phyloP scores from a whole-genome alignment of 2,113 vertebrate genomes.

The Pampusana beccarii region DNA sequence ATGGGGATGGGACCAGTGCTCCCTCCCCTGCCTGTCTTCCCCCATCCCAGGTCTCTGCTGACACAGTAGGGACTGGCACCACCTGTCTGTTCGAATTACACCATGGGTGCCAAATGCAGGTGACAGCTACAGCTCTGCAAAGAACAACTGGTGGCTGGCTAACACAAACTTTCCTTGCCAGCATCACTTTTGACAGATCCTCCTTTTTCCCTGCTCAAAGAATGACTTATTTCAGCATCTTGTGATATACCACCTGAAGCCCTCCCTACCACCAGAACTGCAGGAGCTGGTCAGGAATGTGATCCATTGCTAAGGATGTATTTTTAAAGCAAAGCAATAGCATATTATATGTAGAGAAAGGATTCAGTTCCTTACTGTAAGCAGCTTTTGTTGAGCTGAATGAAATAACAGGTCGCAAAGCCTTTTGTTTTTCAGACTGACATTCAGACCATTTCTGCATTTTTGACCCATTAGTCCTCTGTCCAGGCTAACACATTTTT shows the following conservation, averaged over 20 bases:
- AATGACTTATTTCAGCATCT: background rate
- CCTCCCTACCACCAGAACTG: background rate
- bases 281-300: background rate
- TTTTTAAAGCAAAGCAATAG: background rate
- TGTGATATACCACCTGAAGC: rapidly evolving
- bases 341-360: background rate
- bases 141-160: background rate
- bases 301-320: background rate
- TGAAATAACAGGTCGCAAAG: background rate
- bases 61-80: background rate
- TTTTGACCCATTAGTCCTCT: background rate
- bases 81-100: background rate
- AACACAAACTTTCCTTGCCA: background rate
- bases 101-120: background rate
- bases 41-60: background rate
- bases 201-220: background rate
- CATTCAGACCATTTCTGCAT: background rate
- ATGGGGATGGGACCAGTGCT: background rate
- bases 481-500: background rate
- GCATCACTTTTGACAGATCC: background rate
- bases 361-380: background rate
- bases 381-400: background rate
- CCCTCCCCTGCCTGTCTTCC: background rate
- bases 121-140: background rate
- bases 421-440: background rate